Conservation (phyloP, 2,888 invertebrate genomes). For the Aspidiotus destructor region DNA sequence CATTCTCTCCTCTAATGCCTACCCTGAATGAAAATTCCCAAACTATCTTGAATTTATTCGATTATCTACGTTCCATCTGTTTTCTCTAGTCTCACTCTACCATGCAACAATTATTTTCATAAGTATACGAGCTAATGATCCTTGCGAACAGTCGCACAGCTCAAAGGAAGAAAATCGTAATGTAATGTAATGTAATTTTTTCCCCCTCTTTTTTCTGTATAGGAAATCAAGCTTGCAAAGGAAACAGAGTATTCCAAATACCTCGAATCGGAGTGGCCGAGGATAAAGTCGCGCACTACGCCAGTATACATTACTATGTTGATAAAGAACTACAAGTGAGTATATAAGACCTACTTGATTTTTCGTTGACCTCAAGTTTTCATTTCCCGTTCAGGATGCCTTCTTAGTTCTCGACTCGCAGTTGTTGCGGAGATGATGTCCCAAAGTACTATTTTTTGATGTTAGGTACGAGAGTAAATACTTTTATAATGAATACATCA, state of each 20-base stretch:
- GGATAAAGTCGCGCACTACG: conserved; percentile 85
- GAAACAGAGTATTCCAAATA: conserved; percentile 64
- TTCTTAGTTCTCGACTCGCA: background rate
- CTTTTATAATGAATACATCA: background rate
- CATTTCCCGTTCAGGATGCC: background rate
- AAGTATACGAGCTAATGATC: too few species aligned
- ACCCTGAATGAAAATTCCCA: too few species aligned
- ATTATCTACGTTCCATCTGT: too few species aligned
- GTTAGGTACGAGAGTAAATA: too few species aligned
- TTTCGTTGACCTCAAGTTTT: conserved; percentile 1
- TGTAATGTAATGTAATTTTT: conserved; percentile 11
- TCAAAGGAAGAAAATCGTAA: too few species aligned
- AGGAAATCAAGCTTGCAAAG: conserved; percentile 75
- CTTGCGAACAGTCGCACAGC: too few species aligned
- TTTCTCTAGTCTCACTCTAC: too few species aligned
- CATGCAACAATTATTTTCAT: too few species aligned
- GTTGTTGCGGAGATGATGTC: background rate
- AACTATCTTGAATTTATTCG: too few species aligned
- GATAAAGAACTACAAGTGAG: conserved; percentile 80
- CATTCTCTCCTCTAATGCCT: too few species aligned
- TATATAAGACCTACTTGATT: conserved; percentile 33
- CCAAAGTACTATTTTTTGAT: too few species aligned
- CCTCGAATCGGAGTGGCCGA: conserved; percentile 83
- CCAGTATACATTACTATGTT: conserved; percentile 81
- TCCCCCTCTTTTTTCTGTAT: too few species aligned